phyloP scores from a whole-genome alignment of 2,113 vertebrate genomes.

The Cynopterus brachyotis region DNA sequence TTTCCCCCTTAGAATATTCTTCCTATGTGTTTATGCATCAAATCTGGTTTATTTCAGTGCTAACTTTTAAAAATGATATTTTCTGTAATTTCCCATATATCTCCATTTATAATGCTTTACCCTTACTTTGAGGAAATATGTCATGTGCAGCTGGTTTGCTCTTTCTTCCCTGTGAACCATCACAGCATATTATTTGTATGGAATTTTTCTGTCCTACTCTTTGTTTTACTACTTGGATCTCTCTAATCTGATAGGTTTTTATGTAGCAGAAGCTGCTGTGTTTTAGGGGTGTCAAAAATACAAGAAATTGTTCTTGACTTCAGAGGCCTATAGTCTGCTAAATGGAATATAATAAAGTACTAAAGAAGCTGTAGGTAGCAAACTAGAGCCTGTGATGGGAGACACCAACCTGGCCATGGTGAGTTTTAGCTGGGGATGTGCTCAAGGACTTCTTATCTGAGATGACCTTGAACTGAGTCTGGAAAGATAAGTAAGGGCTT shows the following conservation, averaged over 20 bases:
- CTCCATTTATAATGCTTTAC: neutral
- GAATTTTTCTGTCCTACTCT: neutral
- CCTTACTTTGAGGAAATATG: neutral
- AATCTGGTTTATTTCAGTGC: neutral
- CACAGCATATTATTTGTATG: neutral
- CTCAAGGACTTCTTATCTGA: neutral
- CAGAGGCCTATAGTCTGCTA: neutral
- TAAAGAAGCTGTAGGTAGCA: neutral
- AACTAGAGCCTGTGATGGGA: neutral
- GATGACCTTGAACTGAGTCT: neutral
- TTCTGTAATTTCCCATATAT: neutral
- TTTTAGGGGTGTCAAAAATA: neutral
- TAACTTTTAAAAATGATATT: neutral
- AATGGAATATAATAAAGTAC: neutral
- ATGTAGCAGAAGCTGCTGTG: neutral
- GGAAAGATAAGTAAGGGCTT: neutral
- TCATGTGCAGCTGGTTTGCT: neutral
- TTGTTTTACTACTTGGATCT: neutral
- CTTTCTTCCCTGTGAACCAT: neutral
- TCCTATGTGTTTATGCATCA: neutral
- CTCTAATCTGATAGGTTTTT: neutral
- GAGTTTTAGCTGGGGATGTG: neutral
- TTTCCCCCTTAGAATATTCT: neutral
- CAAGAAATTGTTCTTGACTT: neutral
- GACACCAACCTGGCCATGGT: fast-evolving